These are phyloP conservation scores for Myiozetetes cayanensis DNA, from an alignment of 2,113 vertebrate species.

Conservation along the genomic window DNA sequence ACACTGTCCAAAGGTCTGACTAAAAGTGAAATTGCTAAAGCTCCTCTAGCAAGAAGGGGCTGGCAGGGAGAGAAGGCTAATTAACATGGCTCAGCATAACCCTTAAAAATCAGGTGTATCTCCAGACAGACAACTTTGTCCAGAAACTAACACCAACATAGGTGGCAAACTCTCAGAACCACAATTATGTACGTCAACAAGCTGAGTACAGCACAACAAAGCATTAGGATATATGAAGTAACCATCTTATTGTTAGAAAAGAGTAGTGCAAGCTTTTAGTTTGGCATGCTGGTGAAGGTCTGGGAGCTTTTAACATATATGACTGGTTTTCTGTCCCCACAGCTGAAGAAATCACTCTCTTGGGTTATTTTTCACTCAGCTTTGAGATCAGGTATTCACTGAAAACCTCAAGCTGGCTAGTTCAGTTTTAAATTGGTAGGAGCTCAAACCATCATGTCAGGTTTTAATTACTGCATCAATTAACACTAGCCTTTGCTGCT, in stretches of 20 bases:
- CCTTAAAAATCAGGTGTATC: neutral
- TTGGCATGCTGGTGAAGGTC: neutral
- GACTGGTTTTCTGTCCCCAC: neutral
- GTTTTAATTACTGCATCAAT: neutral
- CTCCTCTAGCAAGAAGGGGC: neutral
- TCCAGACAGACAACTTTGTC: neutral
- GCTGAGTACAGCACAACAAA: neutral
- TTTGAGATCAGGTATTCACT: neutral
- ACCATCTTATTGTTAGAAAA: neutral
- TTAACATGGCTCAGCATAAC: neutral
- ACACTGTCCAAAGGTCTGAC: neutral
- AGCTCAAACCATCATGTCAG: neutral
- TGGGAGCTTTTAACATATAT: neutral
- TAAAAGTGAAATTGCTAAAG: neutral
- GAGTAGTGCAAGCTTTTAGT: neutral
- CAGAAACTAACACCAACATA: neutral
- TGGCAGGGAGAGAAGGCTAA: neutral
- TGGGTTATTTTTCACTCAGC: neutral
- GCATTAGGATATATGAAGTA: neutral
- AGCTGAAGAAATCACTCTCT: neutral
- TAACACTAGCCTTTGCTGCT: neutral
- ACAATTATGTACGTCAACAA: fast-evolving
- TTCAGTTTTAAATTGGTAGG: neutral
- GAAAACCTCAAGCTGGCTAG: neutral
- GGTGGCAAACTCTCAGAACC: neutral